Conservation (phyloP, 1,140 invertebrate species). For the Drosophila pectinifera region DNA sequence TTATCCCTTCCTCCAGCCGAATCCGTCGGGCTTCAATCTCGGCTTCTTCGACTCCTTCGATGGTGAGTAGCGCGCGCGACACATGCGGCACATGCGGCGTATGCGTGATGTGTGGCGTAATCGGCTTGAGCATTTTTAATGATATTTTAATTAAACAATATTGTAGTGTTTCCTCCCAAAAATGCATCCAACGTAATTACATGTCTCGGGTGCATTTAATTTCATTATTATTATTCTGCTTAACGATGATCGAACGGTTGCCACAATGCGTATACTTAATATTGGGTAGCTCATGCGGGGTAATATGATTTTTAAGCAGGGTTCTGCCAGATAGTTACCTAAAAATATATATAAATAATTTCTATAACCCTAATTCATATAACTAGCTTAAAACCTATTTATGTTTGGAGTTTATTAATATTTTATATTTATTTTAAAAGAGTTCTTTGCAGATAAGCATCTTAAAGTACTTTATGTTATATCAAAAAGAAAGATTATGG, state of each 20-base stretch:
- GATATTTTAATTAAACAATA: conserved; percentile 53
- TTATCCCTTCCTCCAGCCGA: conserved; percentile 71
- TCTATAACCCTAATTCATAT: too few relatives aligned
- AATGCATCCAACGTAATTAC: conserved; percentile 20
- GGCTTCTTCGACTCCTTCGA: conserved; percentile 78
- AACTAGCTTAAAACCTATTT: too few relatives aligned
- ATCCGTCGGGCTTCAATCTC: conserved; percentile 56
- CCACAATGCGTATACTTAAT: conserved; percentile 28
- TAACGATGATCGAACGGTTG: conserved; percentile 31
- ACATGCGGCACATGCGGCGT: conserved; percentile 52
- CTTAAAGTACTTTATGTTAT: not conserved
- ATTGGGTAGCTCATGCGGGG: not conserved
- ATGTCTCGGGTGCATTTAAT: conserved; percentile 34
- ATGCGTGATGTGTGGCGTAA: conserved; percentile 39
- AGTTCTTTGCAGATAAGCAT: not conserved
- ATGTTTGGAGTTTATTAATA: too few relatives aligned
- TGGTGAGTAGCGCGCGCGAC: conserved; percentile 57
- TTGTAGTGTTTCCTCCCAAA: conserved; percentile 23
- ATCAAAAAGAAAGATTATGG: not conserved
- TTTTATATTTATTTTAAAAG: not conserved
- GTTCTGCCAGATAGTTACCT: not conserved
- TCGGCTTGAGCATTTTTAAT: conserved; percentile 33
- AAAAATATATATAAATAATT: not conserved
- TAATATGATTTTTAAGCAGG: not conserved
- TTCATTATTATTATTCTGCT: conserved; percentile 20